Base-by-base conservation (phyloP, 2,888 invertebrate genomes). In the Brachypalpus laphriformis region DNA sequence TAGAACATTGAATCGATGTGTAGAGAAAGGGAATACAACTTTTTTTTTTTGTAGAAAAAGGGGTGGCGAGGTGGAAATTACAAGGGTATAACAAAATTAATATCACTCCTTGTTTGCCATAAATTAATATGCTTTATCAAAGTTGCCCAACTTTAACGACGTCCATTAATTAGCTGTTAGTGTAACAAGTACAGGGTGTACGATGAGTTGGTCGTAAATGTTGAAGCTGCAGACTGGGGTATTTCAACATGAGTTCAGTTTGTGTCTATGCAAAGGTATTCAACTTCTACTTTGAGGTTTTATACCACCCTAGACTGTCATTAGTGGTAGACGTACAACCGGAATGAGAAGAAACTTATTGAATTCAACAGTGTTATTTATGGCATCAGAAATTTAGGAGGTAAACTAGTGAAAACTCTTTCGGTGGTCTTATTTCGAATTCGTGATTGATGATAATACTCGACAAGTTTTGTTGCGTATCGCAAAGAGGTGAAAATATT, bases 101-200 rank as follows among this genome's bases (percentile, higher is more conserved):
- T 78, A 78, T 63, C 70, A 70, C 71, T 63, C 47, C 77, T 71
- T 78, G 77, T 78, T 78, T 78, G 71, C 63, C 77, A 78, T 71
- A 78, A 78, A 78, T 78, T 78, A 78, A 78, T 71, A 70, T 56
- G 54, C 70, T 63, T 63, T 78, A 78, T 78, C 77, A 78, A 71
- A 70, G 77, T 71, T 71, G 54, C 70, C 71, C 34, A 71, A 78
- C 70, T 78, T 56, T 54, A 78, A 78, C 56, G 56, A 70, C 11
- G 61, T 45, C 63, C 77, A 78, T 78, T 78, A 78, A 78, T 70
- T 71, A 78, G 77, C 42, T 61, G 59, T 45, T 77, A 51, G 76
- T 59, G 68, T 76, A 77, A 77, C 77, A 77, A 77, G 77, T 77
- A 61, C 40, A 54, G 77, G 37, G 68, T 59, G 77, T 16, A 54